Conservation (phyloP, 2,888 invertebrate genomes). For the Phytoseiulus persimilis region DNA sequence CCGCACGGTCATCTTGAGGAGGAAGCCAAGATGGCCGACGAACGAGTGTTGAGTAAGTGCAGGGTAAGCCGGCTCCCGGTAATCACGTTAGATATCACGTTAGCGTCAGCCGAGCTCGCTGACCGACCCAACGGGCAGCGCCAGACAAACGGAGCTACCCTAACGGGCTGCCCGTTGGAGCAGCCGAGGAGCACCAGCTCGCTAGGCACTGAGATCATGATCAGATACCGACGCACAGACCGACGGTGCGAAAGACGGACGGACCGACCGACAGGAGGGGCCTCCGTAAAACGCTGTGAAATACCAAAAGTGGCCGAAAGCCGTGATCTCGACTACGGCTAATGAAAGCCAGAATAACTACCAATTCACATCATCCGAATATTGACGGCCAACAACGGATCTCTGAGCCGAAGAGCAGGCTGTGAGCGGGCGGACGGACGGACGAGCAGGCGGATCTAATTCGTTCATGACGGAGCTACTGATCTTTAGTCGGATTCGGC, state of each 20-base stretch:
- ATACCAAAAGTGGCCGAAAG: slow-evolving; percentile 5
- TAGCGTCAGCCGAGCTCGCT: not conserved
- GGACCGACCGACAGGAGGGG: not conserved
- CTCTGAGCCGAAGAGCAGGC: not conserved
- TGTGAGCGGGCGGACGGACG: not conserved
- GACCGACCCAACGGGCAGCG: not conserved
- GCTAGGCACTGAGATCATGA: not conserved
- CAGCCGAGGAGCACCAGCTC: not conserved
- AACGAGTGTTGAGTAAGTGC: not conserved
- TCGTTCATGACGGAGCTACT: not conserved
- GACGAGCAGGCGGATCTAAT: not conserved
- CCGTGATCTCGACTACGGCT: not conserved
- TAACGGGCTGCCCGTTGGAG: too few species aligned
- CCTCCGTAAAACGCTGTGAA: not conserved
- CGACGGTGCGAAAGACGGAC: not conserved
- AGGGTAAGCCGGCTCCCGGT: not conserved
- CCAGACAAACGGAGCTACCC: not conserved
- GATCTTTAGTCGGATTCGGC: not conserved
- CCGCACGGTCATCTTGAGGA: not conserved
- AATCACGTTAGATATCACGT: not conserved
- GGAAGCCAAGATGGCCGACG: not conserved
- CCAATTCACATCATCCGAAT: not conserved
- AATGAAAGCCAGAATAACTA: not conserved
- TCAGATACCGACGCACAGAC: not conserved
- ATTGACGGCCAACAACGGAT: not conserved